These are phyloP conservation scores for Cerceris rybyensis DNA, from an alignment of 2,888 invertebrate genomes.

Conservation along the genomic window DNA sequence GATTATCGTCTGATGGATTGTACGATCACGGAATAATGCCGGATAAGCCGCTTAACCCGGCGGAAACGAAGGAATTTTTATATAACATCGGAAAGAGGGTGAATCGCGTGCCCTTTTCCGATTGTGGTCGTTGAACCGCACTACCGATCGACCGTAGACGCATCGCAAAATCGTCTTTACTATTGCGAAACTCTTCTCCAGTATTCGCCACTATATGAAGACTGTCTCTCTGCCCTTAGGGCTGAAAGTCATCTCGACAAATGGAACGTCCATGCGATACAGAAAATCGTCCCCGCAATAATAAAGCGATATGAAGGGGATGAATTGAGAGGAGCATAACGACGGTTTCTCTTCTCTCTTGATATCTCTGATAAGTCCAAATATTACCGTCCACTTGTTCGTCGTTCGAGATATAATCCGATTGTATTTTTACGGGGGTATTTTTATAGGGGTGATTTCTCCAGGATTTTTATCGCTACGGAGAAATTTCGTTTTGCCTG, in stretches of 20 bases:
- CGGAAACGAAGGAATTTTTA: conserved; percentile 50
- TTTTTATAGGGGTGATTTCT: no score
- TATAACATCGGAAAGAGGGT: neutral
- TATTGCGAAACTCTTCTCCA: conserved; percentile 26
- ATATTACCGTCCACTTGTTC: conserved; percentile 43
- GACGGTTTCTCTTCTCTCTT: neutral
- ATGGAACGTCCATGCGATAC: conserved; percentile 72
- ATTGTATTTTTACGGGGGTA: conserved; percentile 8
- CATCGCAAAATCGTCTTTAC: conserved; percentile 51
- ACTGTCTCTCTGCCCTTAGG: conserved; percentile 40
- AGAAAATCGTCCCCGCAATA: conserved; percentile 75
- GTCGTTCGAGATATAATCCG: conserved; percentile 35
- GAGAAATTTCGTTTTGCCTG: no score
- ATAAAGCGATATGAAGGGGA: conserved; percentile 66
- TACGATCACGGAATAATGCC: conserved; percentile 35
- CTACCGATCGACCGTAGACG: conserved; percentile 29
- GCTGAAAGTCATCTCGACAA: conserved; percentile 73
- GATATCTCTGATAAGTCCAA: conserved; percentile 53
- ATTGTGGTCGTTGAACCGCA: conserved; percentile 47
- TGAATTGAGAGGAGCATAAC: conserved; percentile 50
- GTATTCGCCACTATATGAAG: conserved; percentile 41
- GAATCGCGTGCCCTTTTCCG: conserved; percentile 48
- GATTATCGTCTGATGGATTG: conserved; percentile 28
- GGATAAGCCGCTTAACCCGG: conserved; percentile 17
- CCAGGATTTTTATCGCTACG: no score